Evolutionary conservation across 2,888 invertebrate genomes (phyloP), one percentile per base, ranked within the genome.

Genomic region (Hedya salicella): DNA sequence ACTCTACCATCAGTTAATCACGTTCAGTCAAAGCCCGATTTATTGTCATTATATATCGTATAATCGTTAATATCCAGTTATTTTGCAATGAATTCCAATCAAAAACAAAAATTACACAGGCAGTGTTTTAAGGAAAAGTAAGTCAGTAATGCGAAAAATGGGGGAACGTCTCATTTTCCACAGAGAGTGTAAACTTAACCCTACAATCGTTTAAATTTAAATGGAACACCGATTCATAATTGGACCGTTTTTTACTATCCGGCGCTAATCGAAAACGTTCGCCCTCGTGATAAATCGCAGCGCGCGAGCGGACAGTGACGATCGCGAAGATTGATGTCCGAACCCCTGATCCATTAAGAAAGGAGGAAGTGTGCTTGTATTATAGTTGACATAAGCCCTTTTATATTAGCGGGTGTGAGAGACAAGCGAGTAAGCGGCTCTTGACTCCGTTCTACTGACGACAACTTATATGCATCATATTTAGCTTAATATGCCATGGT

Each of bases 251-350:
- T 81, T 83, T 82, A 80, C 75, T 81, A 83, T 80, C 79, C 84
- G 85, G 85, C 84, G 88, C 85, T 89, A 89, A 90, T 90, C 89
- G 89, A 91, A 88, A 87, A 87, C 87, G 85, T 81, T 86, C 82
- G 79, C 78, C 76, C 69, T 50, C 67, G 82, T 90, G 90, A 91
- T 91, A 89, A 89, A 91, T 89, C 84, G 88, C 82, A 83, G 81
- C 83, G 86, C 84, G 87, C 72, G 77, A 76, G 77, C 77, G 81
- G 88, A 86, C 88, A 85, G 83, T 86, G 88, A 88, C 85, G 87
- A 83, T 80, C 81, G 79, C 74, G 76, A 85, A 89, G 89, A 90
- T 90, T 90, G 86, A 91, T 89, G 90, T 69, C 69, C 70, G 67
- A 56, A 64, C 74, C 73, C 71, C 52, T 59, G 32, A 11, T 21